Percentiles rank a stretch among this genome's conserved stretches.
phyloP scores from a whole-genome alignment of 2,797 vertebrate species.

The Eremophila alpestris region DNA sequence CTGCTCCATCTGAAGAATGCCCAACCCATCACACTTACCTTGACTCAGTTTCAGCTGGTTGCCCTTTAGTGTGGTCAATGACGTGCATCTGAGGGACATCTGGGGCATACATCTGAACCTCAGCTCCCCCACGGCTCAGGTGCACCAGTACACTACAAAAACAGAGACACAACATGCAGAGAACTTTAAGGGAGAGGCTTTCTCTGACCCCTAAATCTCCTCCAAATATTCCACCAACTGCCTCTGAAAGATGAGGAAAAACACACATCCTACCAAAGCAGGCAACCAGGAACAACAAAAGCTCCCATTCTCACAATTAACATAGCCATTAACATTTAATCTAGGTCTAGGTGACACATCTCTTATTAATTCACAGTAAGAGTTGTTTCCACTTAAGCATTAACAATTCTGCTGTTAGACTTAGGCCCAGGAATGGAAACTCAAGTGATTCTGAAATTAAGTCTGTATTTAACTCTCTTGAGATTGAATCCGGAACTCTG shows the following conservation, averaged over 20 bases:
- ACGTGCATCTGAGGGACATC: constrained; percentile 86
- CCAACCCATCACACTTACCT: constrained; percentile 68
- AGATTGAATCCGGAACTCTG: not conserved
- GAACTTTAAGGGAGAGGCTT: not conserved
- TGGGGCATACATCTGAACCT: constrained; percentile 87
- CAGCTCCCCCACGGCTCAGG: constrained; percentile 83
- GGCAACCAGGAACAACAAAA: not conserved
- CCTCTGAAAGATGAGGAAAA: not conserved
- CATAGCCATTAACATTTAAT: not conserved
- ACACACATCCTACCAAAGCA: not conserved
- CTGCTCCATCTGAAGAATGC: not conserved
- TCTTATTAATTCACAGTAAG: not conserved
- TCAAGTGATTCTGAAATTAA: not conserved
- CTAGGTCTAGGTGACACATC: not conserved
- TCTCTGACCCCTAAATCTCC: not conserved
- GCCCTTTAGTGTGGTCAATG: constrained; percentile 84
- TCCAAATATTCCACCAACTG: not conserved
- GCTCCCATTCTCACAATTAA: not conserved
- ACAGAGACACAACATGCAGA: fast-evolving
- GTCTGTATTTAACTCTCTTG: not conserved
- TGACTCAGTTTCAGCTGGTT: constrained; percentile 76
- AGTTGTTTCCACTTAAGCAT: not conserved
- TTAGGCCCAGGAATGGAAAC: not conserved
- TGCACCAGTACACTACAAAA: constrained; percentile 83
- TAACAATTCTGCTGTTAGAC: not conserved